Percentiles rank a stretch among this genome's conserved stretches.
phyloP scores from a whole-genome alignment of 2,797 vertebrate genomes.

The Helicolenus hilgendorfi region DNA sequence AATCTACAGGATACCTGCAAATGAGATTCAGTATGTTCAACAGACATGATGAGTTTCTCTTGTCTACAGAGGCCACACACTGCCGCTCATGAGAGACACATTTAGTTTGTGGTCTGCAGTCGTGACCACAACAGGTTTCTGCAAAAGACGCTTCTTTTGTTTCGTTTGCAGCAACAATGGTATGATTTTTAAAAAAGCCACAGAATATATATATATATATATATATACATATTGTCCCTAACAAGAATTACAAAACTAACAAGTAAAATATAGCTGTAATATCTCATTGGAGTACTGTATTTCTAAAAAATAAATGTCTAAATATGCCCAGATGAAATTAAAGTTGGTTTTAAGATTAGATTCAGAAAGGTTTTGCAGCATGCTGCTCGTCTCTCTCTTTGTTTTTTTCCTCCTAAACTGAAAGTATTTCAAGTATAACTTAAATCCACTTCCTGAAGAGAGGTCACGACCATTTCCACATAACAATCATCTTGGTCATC shows the following conservation, averaged over 20 bases:
- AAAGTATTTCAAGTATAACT: not conserved
- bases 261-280: not conserved
- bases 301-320: not conserved
- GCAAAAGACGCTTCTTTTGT: not conserved
- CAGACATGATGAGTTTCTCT: not conserved
- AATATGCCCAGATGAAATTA: not conserved
- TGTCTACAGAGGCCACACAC: not conserved
- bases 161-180: not conserved
- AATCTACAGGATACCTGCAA: not conserved
- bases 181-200: not conserved
- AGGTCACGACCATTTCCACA: not conserved
- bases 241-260: not conserved
- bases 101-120: not conserved
- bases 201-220: not conserved
- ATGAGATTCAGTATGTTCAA: not conserved
- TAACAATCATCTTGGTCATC: not conserved
- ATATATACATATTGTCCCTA: not conserved
- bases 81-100: not conserved
- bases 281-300: not conserved
- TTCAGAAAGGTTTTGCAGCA: not conserved
- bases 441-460: constrained; percentile 15
- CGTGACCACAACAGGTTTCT: not conserved
- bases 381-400: not conserved
- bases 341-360: not conserved
- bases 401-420: not conserved